A percentile compares a stretch with the other conserved stretches of the same genome.
These are phyloP conservation scores for Sesia bembeciformis DNA, from an alignment of 2,888 invertebrate species.

Conservation along the genomic window DNA sequence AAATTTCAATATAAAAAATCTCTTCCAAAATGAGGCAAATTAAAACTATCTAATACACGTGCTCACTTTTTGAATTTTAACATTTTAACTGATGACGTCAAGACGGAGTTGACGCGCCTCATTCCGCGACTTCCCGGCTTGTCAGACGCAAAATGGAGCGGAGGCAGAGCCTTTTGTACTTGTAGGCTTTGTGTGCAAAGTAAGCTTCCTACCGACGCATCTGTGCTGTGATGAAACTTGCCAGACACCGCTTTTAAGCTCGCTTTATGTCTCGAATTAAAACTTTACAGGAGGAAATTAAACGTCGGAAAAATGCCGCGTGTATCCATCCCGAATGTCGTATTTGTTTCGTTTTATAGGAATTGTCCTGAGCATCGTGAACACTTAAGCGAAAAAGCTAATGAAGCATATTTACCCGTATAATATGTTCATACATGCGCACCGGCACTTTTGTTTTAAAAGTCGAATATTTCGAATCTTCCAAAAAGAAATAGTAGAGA, in stretches of 20 bases:
- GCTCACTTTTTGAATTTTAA: constrained; percentile 19
- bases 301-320: constrained; percentile 52
- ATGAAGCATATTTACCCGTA: too few relatives aligned
- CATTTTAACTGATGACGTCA: constrained; percentile 39
- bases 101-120: constrained; percentile 49
- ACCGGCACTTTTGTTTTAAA: too few relatives aligned
- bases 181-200: constrained; percentile 71
- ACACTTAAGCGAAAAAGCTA: too few relatives aligned
- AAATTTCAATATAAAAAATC: too few relatives aligned
- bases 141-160: constrained; percentile 68
- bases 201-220: constrained; percentile 66
- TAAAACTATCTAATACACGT: background rate
- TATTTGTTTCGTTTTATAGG: too few relatives aligned
- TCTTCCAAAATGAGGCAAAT: too few relatives aligned
- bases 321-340: background rate
- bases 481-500: too few relatives aligned
- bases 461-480: too few relatives aligned
- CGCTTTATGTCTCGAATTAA: constrained; percentile 69
- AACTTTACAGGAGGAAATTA: constrained; percentile 70
- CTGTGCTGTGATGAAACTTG: constrained; percentile 72
- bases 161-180: constrained; percentile 67
- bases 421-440: too few relatives aligned
- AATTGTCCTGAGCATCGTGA: too few relatives aligned
- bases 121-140: constrained; percentile 59
- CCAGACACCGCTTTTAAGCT: constrained; percentile 70